Base-by-base conservation (phyloP, 2,113 vertebrate species). In the Hypocryptadius cinnamomeus region DNA sequence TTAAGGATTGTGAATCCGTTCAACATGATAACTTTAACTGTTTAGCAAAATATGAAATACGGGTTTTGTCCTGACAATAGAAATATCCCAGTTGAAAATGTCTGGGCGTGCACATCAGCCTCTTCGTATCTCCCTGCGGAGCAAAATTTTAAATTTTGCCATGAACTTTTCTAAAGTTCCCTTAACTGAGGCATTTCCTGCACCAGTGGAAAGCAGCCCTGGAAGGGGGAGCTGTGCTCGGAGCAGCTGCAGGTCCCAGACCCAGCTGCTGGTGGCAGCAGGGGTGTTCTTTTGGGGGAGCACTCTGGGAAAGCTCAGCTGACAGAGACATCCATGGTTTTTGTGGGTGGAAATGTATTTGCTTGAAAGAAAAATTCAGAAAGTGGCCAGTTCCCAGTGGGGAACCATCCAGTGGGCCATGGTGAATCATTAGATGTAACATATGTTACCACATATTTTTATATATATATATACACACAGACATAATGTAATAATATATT, bases 251-350 rank as follows among this genome's bases (percentile, higher is more conserved):
- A 48, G n/a, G 24, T 25, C 50, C 40, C 7, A 45, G 7, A 15
- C 21, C 19, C 50, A 40, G 71, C 76, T 53, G 63, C 57, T 64
- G 60, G n/a, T 10, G 44, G 71, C 48, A 60, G 54, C 45, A 42
- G 72, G 47, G 14, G 11, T 0, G 3, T 5, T 42, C 39, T 30
- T 23, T 13, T 2, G 8, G 27, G 60, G 39, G 10, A 59, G 5
- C 25, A 21, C 13, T 27, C 40, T 6, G 25, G 31, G 22, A 45
- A 53, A 8, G 73, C 22, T 27, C 21, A 11, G 27, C 50, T 30
- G 59, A 14, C 14, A 78, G 22, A 3, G 0, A 30, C 11, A 54
- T 10, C 24, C 19, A 0, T 3, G 22, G 0, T 9, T 33, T 24
- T 5, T 8, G 15, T 2, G 57, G 37, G 11, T 23, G 28, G 7